These are phyloP conservation scores for Anser cygnoides DNA, from an alignment of 2,113 vertebrate genomes.

Conservation along the genomic window DNA sequence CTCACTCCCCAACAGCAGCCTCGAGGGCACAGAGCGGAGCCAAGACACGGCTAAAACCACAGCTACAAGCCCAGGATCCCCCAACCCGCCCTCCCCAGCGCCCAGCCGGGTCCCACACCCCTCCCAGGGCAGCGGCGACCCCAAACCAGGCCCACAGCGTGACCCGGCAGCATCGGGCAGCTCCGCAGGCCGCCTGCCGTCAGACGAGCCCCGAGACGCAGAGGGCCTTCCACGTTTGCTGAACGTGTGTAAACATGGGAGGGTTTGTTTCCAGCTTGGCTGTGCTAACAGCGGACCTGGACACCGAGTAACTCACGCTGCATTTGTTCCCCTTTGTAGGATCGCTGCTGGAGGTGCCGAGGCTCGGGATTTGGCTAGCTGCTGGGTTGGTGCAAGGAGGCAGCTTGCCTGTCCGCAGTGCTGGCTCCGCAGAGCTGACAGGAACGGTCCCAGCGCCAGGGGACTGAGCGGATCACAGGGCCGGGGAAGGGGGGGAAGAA, in stretches of 20 bases:
- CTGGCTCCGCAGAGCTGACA: not conserved
- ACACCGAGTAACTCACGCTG: rapidly evolving
- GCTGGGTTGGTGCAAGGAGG: not conserved
- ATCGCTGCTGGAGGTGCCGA: not conserved
- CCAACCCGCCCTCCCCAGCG: not conserved
- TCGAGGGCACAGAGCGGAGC: not conserved
- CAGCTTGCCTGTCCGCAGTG: not conserved
- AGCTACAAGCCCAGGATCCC: not conserved
- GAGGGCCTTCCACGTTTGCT: not conserved
- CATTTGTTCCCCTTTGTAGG: not conserved
- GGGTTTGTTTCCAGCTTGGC: not conserved
- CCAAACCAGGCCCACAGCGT: not conserved
- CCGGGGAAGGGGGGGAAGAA: not conserved
- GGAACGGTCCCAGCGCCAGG: not conserved
- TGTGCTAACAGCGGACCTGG: not conserved
- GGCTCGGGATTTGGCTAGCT: not conserved
- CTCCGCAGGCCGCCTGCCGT: not conserved
- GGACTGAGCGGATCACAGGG: not conserved
- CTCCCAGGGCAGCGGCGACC: rapidly evolving
- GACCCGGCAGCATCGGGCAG: not conserved
- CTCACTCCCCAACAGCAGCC: rapidly evolving
- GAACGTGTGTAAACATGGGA: rapidly evolving
- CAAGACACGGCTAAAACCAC: not conserved
- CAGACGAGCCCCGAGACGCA: not conserved
- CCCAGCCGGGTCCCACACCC: not conserved